phyloP scores from a whole-genome alignment of 2,888 invertebrate genomes.

The Pyrrhia umbra region DNA sequence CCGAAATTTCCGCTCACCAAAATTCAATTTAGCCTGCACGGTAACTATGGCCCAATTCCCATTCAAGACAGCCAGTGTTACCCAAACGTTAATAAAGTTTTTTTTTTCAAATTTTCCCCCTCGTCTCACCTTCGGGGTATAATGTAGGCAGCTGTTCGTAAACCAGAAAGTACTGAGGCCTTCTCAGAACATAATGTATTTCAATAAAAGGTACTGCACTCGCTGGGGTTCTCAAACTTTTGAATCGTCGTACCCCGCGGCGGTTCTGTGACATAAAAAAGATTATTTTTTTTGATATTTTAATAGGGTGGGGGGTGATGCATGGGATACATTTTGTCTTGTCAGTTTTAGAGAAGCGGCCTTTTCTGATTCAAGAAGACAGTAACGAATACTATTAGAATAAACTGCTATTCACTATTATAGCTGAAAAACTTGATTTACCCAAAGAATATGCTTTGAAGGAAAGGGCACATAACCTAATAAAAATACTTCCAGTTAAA shows the following conservation, averaged over 20 bases:
- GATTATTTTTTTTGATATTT: constrained; percentile 17
- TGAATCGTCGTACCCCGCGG: background rate
- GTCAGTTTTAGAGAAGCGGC: too few relatives aligned
- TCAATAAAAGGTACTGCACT: constrained; percentile 57
- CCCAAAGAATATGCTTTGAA: too few relatives aligned
- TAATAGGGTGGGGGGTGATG: constrained; percentile 5
- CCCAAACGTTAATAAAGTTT: constrained; percentile 57
- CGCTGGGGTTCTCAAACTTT: constrained; percentile 47
- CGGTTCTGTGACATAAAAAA: constrained; percentile 16
- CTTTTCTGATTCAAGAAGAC: too few relatives aligned
- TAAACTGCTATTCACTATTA: too few relatives aligned
- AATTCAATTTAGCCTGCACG: constrained; percentile 52
- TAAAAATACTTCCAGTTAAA: too few relatives aligned
- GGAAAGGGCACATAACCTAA: too few relatives aligned
- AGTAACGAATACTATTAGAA: too few relatives aligned
- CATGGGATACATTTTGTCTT: background rate
- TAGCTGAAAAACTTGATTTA: too few relatives aligned
- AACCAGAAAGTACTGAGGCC: constrained; percentile 45
- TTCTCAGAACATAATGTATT: constrained; percentile 48
- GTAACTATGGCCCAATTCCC: constrained; percentile 53
- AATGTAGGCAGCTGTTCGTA: constrained; percentile 42
- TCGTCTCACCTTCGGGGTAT: constrained; percentile 33
- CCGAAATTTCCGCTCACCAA: constrained; percentile 38
- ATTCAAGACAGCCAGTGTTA: constrained; percentile 34
- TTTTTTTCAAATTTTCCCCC: constrained; percentile 41